phyloP scores from a whole-genome alignment of 2,113 vertebrate species.

The Tauraco erythrolophus region DNA sequence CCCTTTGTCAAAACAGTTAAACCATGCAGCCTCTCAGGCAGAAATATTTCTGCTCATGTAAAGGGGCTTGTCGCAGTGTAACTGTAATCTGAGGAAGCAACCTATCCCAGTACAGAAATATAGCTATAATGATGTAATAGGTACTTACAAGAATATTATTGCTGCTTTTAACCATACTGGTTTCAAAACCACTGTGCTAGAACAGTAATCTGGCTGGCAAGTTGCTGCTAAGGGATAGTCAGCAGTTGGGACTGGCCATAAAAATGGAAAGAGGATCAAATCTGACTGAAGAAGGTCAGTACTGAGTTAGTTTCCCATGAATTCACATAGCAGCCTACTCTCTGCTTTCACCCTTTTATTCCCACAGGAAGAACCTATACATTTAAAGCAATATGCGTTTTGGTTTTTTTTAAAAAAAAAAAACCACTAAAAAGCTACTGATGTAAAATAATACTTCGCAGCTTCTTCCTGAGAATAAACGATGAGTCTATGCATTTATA shows the following conservation, averaged over 20 bases:
- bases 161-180: background rate
- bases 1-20: background rate
- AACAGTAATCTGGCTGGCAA: background rate
- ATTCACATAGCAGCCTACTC: background rate
- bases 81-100: background rate
- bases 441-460: background rate
- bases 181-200: background rate
- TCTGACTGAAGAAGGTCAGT: background rate
- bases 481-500: background rate
- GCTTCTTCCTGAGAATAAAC: background rate
- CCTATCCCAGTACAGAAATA: background rate
- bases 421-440: background rate
- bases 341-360: background rate
- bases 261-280: constrained; percentile 16
- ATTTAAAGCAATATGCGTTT: background rate
- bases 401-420: no score
- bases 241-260: background rate
- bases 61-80: background rate
- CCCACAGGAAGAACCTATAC: background rate
- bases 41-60: background rate
- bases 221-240: background rate
- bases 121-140: background rate
- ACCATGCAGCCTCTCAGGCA: background rate
- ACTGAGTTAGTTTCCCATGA: background rate
- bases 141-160: background rate